A percentile compares a stretch with the other conserved stretches of the same genome.
Conservation (phyloP, 2,888 invertebrate genomes). For the Macropis europaea region DNA sequence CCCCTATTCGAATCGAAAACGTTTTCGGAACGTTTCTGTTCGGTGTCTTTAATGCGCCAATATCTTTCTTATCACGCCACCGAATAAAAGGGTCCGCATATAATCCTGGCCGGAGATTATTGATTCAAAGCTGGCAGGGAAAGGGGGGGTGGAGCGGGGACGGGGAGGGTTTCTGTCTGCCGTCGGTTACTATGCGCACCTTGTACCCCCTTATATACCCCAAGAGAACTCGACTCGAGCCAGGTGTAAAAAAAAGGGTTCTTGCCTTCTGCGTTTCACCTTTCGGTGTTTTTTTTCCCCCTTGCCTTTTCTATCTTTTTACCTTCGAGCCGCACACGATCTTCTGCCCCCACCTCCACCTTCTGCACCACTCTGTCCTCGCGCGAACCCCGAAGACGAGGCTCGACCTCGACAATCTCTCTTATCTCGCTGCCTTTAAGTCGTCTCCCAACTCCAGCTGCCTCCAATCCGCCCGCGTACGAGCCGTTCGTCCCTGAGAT, state of each 20-base stretch:
- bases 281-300: not conserved
- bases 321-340: slow-evolving; percentile 46
- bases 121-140: slow-evolving; percentile 62
- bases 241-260: slow-evolving; percentile 40
- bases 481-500: slow-evolving; percentile 38
- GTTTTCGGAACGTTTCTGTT: not conserved
- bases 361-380: slow-evolving; percentile 25
- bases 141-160: slow-evolving; percentile 13
- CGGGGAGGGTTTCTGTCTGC: slow-evolving; percentile 43
- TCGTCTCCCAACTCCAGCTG: slow-evolving; percentile 62
- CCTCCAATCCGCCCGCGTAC: slow-evolving; percentile 51
- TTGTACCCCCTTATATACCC: slow-evolving; percentile 49
- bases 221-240: slow-evolving; percentile 31
- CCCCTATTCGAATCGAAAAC: not conserved
- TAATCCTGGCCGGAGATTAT: slow-evolving; percentile 67
- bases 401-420: slow-evolving; percentile 15
- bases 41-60: slow-evolving; percentile 4
- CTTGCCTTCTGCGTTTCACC: slow-evolving; percentile 8
- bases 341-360: slow-evolving; percentile 34
- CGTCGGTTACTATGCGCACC: slow-evolving; percentile 61
- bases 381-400: slow-evolving; percentile 14
- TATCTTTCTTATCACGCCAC: slow-evolving; percentile 39
- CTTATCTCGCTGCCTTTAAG: slow-evolving; percentile 54
- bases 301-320: slow-evolving; percentile 25
- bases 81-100: slow-evolving; percentile 51